These are phyloP conservation scores for Polypterus senegalus DNA, from an alignment of 2,113 vertebrate genomes.

Conservation along the genomic window DNA sequence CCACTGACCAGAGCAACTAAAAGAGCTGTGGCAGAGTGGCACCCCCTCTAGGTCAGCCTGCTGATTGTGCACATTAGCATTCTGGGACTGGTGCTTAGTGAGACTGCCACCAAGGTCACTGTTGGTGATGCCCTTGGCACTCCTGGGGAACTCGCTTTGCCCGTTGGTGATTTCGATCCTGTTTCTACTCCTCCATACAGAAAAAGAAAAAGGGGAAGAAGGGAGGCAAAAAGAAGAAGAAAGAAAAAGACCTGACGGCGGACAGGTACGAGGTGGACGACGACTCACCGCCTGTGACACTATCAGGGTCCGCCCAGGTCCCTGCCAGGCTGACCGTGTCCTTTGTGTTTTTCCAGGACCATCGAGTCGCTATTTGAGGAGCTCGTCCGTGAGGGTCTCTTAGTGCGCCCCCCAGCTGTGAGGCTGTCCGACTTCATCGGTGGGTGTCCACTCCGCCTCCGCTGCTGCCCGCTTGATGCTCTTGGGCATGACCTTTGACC, in stretches of 20 bases:
- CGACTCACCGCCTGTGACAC: too few species aligned
- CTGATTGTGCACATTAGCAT: too few species aligned
- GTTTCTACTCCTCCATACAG: conserved; percentile 14
- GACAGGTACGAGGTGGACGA: conserved; percentile 45
- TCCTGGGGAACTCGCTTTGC: neutral
- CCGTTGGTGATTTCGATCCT: neutral
- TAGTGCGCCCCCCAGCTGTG: conserved; percentile 49
- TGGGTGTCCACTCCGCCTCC: conserved; percentile 30
- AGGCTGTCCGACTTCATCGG: conserved; percentile 61
- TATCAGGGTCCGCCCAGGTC: too few species aligned
- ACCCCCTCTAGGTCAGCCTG: too few species aligned
- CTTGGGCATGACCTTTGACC: neutral
- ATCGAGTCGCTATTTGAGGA: conserved; percentile 65
- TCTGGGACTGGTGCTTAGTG: too few species aligned
- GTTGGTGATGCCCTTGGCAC: too few species aligned
- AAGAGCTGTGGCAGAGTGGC: too few species aligned
- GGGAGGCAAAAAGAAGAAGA: conserved; percentile 34
- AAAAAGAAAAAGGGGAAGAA: conserved; percentile 34
- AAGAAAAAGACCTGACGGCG: conserved; percentile 55
- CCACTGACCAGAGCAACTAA: too few species aligned
- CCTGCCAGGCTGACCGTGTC: too few species aligned
- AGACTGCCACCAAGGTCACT: too few species aligned
- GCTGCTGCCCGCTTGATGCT: neutral
- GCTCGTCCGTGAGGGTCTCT: conserved; percentile 52
- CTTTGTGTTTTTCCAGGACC: conserved; percentile 37